phyloP scores from a whole-genome alignment of 2,888 invertebrate species.

The Lasius platythorax region DNA sequence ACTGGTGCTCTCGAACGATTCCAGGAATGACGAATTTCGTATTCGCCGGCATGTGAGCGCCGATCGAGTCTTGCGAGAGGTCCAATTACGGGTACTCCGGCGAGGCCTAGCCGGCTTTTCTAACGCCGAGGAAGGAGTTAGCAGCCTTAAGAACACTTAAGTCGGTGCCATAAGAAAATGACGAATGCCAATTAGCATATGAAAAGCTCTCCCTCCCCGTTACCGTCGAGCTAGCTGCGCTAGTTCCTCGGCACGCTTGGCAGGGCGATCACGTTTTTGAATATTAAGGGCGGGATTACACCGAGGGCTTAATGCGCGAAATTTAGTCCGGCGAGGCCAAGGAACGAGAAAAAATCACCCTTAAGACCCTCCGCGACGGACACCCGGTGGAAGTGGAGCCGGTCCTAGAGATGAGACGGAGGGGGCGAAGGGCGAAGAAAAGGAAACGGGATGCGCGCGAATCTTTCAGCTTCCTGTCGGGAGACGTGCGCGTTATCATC shows the following conservation, averaged over 20 bases:
- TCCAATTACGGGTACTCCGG: conserved; percentile 35
- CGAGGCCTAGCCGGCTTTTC: conserved; percentile 41
- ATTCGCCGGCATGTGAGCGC: conserved; percentile 22
- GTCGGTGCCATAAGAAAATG: conserved; percentile 85
- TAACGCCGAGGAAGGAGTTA: conserved; percentile 77
- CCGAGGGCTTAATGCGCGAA: conserved; percentile 85
- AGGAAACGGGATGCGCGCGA: not conserved
- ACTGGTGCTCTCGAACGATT: not conserved
- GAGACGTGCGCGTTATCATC: not conserved
- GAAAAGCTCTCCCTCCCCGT: conserved; percentile 83
- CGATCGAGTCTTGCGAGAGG: conserved; percentile 20
- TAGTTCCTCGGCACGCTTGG: conserved; percentile 77
- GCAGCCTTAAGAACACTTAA: conserved; percentile 84
- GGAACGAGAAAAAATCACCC: conserved; percentile 80
- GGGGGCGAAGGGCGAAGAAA: not conserved
- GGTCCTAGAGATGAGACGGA: conserved; percentile 17
- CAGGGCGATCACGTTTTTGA: conserved; percentile 86
- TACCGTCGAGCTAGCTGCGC: conserved; percentile 41
- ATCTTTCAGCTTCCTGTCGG: not conserved
- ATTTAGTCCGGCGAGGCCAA: conserved; percentile 83
- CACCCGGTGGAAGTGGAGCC: conserved; percentile 31
- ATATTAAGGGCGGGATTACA: conserved; percentile 86
- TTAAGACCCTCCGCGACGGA: conserved; percentile 73
- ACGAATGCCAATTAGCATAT: conserved; percentile 86
- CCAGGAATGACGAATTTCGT: conserved; percentile 24